These are phyloP conservation scores for Hephaestus fuliginosus DNA, from an alignment of 2,797 vertebrate genomes.

Conservation along the genomic window DNA sequence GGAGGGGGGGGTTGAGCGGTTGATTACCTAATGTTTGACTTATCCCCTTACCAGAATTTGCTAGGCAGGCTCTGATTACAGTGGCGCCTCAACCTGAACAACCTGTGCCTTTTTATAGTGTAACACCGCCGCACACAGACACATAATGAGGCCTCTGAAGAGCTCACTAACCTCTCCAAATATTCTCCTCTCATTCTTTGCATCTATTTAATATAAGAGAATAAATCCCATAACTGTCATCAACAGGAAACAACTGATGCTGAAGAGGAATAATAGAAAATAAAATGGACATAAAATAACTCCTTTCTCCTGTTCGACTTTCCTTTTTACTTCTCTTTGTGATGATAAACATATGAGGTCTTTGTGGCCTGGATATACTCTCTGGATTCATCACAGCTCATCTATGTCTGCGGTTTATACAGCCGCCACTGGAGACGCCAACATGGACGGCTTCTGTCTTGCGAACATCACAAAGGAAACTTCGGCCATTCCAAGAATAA, in stretches of 20 bases:
- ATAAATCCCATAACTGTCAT: neutral
- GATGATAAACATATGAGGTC: neutral
- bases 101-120: conserved; percentile 67
- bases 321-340: neutral
- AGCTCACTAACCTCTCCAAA: neutral
- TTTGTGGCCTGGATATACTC: neutral
- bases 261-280: no score
- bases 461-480: neutral
- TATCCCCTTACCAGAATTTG: conserved; percentile 66
- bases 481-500: conserved; percentile 14
- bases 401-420: neutral
- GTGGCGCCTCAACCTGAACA: conserved; percentile 73
- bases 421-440: neutral
- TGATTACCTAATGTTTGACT: conserved; percentile 77
- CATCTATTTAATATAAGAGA: neutral
- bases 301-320: no score
- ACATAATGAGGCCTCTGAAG: conserved; percentile 14
- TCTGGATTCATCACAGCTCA: neutral
- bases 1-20: conserved; percentile 42
- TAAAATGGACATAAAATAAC: no score
- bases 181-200: neutral
- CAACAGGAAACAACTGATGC: neutral
- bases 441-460: conserved; percentile 18
- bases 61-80: conserved; percentile 77
- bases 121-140: conserved; percentile 23